These are phyloP conservation scores for Heliconius hewitsoni DNA, from an alignment of 1,140 invertebrate genomes.

Conservation along the genomic window DNA sequence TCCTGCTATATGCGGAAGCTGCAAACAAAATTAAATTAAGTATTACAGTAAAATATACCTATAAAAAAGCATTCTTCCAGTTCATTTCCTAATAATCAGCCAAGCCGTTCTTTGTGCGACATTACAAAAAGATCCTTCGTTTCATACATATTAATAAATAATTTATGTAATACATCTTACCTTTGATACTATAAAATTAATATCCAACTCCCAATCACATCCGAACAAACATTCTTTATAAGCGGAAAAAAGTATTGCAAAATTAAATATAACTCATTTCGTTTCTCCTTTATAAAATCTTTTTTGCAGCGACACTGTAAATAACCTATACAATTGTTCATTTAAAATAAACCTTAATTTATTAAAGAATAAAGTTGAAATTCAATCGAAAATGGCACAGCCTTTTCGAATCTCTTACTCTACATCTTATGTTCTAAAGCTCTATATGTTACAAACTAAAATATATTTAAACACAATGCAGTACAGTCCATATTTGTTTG, in stretches of 20 bases:
- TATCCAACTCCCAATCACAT: conserved; percentile 40
- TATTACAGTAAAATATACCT: too few relatives aligned
- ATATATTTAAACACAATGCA: conserved; percentile 14
- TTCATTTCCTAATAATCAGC: background rate
- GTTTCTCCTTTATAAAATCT: conserved; percentile 64
- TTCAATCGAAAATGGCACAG: conserved; percentile 28
- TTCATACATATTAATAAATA: conserved; percentile 10
- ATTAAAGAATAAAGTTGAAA: conserved; percentile 25
- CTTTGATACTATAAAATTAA: conserved; percentile 43
- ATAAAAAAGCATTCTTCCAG: too few relatives aligned
- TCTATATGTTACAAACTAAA: conserved; percentile 19
- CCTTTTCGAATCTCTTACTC: background rate
- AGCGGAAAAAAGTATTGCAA: conserved; percentile 55
- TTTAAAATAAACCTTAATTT: conserved; percentile 28
- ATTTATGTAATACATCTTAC: conserved; percentile 8
- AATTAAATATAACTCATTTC: conserved; percentile 76
- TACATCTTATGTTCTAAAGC: background rate
- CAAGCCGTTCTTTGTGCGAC: background rate
- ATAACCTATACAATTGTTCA: conserved; percentile 55
- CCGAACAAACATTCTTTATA: conserved; percentile 49
- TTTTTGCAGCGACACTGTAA: conserved; percentile 67
- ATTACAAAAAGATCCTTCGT: background rate
- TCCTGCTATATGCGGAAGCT: too few relatives aligned
- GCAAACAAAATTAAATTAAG: too few relatives aligned
- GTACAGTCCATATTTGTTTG: conserved; percentile 38